Base-by-base conservation (phyloP, 2,113 vertebrate genomes). In the Syngnathus typhle region DNA sequence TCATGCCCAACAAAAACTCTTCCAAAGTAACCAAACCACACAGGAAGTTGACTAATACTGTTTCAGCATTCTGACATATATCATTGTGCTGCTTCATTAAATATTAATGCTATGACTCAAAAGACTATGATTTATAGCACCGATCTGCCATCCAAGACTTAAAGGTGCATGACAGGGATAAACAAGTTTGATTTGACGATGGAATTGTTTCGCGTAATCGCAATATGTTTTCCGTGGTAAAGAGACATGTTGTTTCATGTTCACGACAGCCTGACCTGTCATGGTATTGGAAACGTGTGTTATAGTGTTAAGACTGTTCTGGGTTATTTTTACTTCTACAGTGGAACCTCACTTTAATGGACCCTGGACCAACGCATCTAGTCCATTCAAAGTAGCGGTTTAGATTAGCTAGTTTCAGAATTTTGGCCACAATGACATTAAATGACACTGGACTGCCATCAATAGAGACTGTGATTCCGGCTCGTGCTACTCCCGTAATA, bases 31-130 rank as follows among this genome's bases (percentile, higher is more conserved):
- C 67, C 60, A 46, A 15, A 52, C 41, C 74, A 65, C 49, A 60
- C 43, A 15, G 52, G 54, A 74, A 73, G 56, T 63, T 27, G 63
- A 60, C 70, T 52, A 61, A 64, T 36, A 80, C 64, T 58, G 55
- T 5, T 58, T 59, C 41, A 67, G 36, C 71, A 55, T 56, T 46
- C 59, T 73, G 72, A 73, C 65, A 72, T 46, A 67, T 60, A 75
- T 76, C 55, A 73, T 18, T 21, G 39, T 38, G 59, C 38, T 63
- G 41, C 64, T 56, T 32, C 73, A 69, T 74, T 67, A 75, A 78
- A 77, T 65, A 67, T 73, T 44, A 51, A 13, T 47, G 19, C 39
- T 56, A 47, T 65, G 72, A 76, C 27, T 67, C 21, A 65, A 65
- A 38, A 61, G 59, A 73, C 62, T 39, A 9, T 60, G 64, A 78